Evolutionary conservation across 2,797 vertebrate species (phyloP).

Genomic region (Eulemur coronatus): DNA sequence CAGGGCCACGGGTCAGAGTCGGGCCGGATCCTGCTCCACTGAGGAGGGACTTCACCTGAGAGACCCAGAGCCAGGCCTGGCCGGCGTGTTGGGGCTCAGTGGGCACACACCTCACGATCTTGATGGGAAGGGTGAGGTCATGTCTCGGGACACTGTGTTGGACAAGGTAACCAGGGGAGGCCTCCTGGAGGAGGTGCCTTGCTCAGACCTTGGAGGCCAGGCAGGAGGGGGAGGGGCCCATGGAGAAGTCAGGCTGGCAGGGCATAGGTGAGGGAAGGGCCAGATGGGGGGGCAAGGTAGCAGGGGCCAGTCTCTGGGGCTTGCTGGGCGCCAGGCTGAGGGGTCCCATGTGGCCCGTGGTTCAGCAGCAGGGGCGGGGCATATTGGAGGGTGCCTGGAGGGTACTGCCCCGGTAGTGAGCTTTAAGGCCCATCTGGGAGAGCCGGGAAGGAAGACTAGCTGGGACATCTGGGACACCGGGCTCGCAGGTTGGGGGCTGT

Average conservation of each 20-base stretch:
- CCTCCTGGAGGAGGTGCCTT: not conserved
- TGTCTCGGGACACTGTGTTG: rapidly evolving
- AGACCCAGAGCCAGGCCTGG: not conserved
- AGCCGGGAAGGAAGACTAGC: not conserved
- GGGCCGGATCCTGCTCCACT: not conserved
- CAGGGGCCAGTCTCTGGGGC: not conserved
- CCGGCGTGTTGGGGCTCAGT: rapidly evolving
- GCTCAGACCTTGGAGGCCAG: not conserved
- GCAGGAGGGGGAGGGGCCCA: not conserved
- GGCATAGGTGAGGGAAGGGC: not conserved
- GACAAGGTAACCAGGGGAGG: not conserved
- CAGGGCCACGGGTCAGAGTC: rapidly evolving
- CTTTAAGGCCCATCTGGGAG: not conserved
- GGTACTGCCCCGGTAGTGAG: not conserved
- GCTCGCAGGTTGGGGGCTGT: not conserved
- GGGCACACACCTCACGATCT: not conserved
- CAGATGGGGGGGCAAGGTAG: not conserved
- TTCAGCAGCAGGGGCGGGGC: too few relatives aligned
- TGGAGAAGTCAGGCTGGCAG: not conserved
- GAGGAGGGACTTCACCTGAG: not conserved
- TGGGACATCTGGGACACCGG: not conserved
- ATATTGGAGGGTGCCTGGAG: not conserved
- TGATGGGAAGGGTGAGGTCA: not conserved
- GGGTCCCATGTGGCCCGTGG: not conserved
- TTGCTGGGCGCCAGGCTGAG: not conserved